These are phyloP conservation scores for Anagrus nilaparvatae DNA, from an alignment of 1,140 invertebrate species.

Conservation along the genomic window DNA sequence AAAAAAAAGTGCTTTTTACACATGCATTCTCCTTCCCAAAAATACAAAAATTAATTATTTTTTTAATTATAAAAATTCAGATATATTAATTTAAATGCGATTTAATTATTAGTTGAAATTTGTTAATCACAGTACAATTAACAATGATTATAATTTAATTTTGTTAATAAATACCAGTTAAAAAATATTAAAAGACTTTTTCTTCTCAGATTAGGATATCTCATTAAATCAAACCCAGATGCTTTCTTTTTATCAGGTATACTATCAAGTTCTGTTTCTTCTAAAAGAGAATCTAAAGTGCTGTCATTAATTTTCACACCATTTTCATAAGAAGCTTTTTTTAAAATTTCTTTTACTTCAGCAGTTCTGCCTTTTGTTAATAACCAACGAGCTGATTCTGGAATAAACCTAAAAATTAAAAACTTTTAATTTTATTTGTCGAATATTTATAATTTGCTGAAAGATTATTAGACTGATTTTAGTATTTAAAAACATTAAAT, in stretches of 20 bases:
- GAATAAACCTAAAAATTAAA: conserved; percentile 67
- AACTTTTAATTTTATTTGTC: too few species aligned
- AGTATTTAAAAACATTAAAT: too few species aligned
- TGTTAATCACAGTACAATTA: too few species aligned
- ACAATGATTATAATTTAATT: too few species aligned
- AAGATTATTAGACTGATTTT: too few species aligned
- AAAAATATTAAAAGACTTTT: conserved; percentile 67
- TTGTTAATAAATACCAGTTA: conserved; percentile 50
- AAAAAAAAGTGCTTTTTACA: too few species aligned
- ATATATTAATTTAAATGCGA: too few species aligned
- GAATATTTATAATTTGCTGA: too few species aligned
- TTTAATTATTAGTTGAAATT: too few species aligned
- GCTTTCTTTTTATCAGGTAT: conserved; percentile 41
- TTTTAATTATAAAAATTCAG: too few species aligned
- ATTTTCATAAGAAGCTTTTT: conserved; percentile 59
- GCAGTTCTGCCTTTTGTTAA: conserved; percentile 61
- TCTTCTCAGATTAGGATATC: conserved; percentile 57
- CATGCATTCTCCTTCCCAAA: too few species aligned
- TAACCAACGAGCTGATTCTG: conserved; percentile 74
- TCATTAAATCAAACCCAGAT: conserved; percentile 58
- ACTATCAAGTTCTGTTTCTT: conserved; percentile 34
- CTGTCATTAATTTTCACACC: conserved; percentile 48
- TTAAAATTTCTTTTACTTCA: conserved; percentile 58
- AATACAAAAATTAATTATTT: too few species aligned
- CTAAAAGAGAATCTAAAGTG: conserved; percentile 44